Conservation (phyloP, 2,888 invertebrate species). For the Drosophila silvestris region DNA sequence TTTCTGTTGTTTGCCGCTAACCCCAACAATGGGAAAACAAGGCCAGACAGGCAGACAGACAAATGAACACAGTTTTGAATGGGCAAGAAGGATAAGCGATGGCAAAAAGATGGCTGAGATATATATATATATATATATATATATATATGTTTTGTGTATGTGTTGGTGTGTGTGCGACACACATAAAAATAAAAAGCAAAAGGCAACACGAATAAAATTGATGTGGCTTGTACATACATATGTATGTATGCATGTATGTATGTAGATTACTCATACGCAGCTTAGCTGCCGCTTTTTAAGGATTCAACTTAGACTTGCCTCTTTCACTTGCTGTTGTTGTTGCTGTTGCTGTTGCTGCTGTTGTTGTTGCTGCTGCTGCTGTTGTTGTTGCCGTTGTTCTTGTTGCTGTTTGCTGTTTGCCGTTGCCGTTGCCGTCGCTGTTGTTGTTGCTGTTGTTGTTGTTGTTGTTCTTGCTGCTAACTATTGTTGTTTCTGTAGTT, state of each 20-base stretch:
- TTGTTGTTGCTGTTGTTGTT: conserved; percentile 8
- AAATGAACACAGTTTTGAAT: conserved; percentile 48
- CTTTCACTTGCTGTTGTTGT: conserved; percentile 10
- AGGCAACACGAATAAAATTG: conserved; percentile 53
- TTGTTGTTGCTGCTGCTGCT: conserved; percentile 7
- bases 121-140: conserved; percentile 1
- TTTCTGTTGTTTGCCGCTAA: conserved; percentile 77
- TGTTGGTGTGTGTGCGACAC: not conserved
- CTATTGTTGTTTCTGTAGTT: conserved; percentile 8
- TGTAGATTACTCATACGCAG: conserved; percentile 67
- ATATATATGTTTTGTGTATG: not conserved
- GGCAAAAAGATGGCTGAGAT: conserved; percentile 38
- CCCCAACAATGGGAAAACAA: conserved; percentile 62
- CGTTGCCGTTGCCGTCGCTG: not conserved
- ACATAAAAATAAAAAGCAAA: conserved; percentile 43
- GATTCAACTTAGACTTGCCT: conserved; percentile 66
- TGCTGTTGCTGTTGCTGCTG: not conserved
- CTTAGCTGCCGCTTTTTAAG: conserved; percentile 43
- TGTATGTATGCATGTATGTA: conserved; percentile 17
- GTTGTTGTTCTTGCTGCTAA: conserved; percentile 14
- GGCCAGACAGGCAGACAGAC: conserved; percentile 30
- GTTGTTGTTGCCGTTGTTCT: conserved; percentile 7
- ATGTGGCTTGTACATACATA: conserved; percentile 23
- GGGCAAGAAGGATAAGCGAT: conserved; percentile 41
- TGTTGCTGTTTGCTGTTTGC: conserved; percentile 6